Percentiles rank a stretch among this genome's conserved stretches.
Conservation (phyloP, 2,113 vertebrate species). For the Entelurus aequoreus region DNA sequence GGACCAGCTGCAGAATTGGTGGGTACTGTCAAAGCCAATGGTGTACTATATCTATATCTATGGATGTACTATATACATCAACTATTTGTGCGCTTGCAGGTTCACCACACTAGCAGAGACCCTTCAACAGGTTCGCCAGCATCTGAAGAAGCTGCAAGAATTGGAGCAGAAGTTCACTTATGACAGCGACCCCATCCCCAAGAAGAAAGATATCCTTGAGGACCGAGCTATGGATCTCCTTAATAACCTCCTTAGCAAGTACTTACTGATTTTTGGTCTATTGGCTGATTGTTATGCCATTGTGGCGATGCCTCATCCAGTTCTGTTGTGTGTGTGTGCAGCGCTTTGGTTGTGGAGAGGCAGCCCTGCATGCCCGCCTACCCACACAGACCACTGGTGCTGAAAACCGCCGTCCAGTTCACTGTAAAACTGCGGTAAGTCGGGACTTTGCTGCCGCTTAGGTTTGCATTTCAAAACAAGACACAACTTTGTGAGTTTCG, state of each 20-base stretch:
- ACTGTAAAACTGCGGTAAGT: slow-evolving; percentile 88
- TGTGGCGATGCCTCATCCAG: neutral
- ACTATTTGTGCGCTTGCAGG: slow-evolving; percentile 59
- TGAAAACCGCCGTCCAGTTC: slow-evolving; percentile 94
- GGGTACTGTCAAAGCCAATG: slow-evolving; percentile 1
- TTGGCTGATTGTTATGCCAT: neutral
- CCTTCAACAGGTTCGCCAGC: slow-evolving; percentile 90
- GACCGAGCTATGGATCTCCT: slow-evolving; percentile 78
- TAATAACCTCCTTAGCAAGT: slow-evolving; percentile 88
- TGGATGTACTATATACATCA: neutral
- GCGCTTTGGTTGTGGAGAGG: slow-evolving; percentile 91
- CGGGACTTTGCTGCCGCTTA: too few species aligned
- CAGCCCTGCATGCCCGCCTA: slow-evolving; percentile 98
- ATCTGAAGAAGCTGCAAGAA: slow-evolving; percentile 93
- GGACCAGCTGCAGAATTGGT: slow-evolving; percentile 96
- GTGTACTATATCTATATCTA: too few species aligned
- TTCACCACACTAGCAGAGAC: slow-evolving; percentile 87
- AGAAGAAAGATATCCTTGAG: slow-evolving; percentile 79
- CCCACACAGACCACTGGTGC: slow-evolving; percentile 88
- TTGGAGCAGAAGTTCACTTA: slow-evolving; percentile 91
- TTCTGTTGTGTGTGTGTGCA: slow-evolving; percentile 46
- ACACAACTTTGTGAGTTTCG: too few species aligned
- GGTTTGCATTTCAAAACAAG: neutral
- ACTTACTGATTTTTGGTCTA: neutral
- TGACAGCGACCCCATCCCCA: slow-evolving; percentile 82